Base-by-base conservation (phyloP, 2,888 invertebrate genomes). In the Nomada fucata region DNA sequence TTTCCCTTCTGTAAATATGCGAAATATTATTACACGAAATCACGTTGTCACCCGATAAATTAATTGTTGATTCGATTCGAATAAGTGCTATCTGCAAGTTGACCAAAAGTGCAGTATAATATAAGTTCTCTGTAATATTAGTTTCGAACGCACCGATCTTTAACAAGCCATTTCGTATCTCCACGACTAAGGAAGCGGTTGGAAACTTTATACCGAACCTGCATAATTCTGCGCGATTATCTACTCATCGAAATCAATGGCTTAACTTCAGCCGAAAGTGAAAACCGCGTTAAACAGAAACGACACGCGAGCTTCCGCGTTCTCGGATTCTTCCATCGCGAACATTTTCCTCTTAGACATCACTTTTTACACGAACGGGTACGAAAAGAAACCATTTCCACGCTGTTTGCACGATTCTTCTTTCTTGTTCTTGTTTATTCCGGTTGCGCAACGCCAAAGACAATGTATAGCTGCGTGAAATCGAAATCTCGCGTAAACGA, bases 301-400 rank as follows among this genome's bases (percentile, higher is more conserved):
- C 63, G 50, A 76, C 36, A 47, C n/a, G 36, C 42, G 55, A 72
- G 50, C 64, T 72, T 76, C 76, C 71, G 76, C 76, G 63, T 76
- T 76, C 72, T 50, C 57, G 42, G 53, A 53, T 63, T 70, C 53
- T 11, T 11, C 61, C 61, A 60, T 70, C 69, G 29, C 11, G 20
- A 26, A 15, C 29, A 36, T 36, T 36, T 5, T 29, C 20, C 7
- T 15, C 53, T 29, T 42, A 7, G 15, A 26, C 20, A 11, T n/a
- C 36, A 18, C 42, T n/a, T 47, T 29, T 69, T n/a, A 1, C 26
- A 13, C 26, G 44, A 36, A 36, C 36, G 36, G 7, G 36, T 36
- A 44, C 26, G 4, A 15, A 50, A 57, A 47, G 2, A 50, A 1
- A 47, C 10, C 7, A 36, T 36, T 36, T 36, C 36, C 36, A 36